A percentile compares a stretch with the other conserved stretches of the same genome.
Evolutionary conservation across 2,113 vertebrate genomes (phyloP).

Genomic region (Nannospalax galili): DNA sequence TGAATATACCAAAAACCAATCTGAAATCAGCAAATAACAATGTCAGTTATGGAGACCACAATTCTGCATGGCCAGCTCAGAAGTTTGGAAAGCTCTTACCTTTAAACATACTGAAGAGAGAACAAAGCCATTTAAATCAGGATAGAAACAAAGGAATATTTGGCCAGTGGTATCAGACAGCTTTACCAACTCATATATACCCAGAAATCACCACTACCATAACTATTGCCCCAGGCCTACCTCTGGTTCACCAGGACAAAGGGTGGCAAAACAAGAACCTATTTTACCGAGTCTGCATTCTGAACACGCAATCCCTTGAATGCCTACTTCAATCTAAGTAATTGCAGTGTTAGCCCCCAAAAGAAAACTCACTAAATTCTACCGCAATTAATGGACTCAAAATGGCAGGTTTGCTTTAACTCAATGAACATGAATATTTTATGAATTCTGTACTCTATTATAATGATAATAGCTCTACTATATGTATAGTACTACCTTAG

Average conservation of each 20-base stretch:
- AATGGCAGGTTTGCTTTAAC: constrained; percentile 58
- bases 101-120: not conserved
- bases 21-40: not conserved
- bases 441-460: constrained; percentile 8
- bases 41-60: not conserved
- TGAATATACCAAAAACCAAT: not conserved
- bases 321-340: constrained; percentile 26
- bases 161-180: not conserved
- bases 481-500: not conserved
- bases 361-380: constrained; percentile 56
- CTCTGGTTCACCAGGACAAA: not conserved
- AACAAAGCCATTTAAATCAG: not conserved
- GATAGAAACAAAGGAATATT: not conserved
- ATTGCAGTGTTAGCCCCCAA: constrained; percentile 15
- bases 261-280: not conserved
- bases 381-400: constrained; percentile 52
- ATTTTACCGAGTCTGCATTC: not conserved
- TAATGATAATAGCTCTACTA: not conserved
- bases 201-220: not conserved
- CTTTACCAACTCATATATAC: not conserved
- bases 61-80: not conserved
- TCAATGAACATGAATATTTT: constrained; percentile 51
- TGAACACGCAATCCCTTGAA: not conserved
- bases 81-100: not conserved
- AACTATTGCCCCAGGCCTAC: not conserved